Percentiles rank a stretch among this genome's conserved stretches.
These are phyloP conservation scores for Palythoa caribaeorum DNA, from an alignment of 92 coral and sea anemone species.

Conservation along the genomic window DNA sequence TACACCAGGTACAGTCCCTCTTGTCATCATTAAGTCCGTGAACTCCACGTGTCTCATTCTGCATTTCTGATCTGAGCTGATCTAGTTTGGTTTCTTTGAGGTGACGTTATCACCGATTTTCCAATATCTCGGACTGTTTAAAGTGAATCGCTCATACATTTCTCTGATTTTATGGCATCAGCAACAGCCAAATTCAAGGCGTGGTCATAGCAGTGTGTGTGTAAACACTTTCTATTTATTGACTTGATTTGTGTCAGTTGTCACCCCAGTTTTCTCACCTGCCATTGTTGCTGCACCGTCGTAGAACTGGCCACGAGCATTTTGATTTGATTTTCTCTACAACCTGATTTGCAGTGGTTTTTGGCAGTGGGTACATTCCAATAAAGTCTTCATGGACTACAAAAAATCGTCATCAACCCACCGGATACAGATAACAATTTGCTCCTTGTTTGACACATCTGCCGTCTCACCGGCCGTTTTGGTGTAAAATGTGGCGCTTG, in stretches of 20 bases:
- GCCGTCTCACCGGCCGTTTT: slow-evolving; percentile 73
- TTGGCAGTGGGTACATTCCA: slow-evolving; percentile 52
- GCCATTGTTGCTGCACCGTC: slow-evolving; percentile 10
- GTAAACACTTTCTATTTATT: slow-evolving; percentile 56
- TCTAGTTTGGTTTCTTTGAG: slow-evolving; percentile 59
- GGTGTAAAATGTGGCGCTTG: slow-evolving; percentile 47
- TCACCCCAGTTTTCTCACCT: background rate
- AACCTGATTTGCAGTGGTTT: slow-evolving; percentile 39
- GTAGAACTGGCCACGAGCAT: slow-evolving; percentile 16
- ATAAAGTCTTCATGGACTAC: slow-evolving; percentile 39
- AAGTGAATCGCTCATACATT: slow-evolving; percentile 60
- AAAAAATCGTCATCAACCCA: slow-evolving; percentile 58
- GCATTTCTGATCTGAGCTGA: slow-evolving; percentile 51
- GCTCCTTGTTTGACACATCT: slow-evolving; percentile 67
- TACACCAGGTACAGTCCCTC: slow-evolving; percentile 74
- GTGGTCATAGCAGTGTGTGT: slow-evolving; percentile 66
- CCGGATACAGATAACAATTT: slow-evolving; percentile 63
- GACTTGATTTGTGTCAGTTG: slow-evolving; percentile 55
- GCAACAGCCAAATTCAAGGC: slow-evolving; percentile 62
- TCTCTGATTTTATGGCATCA: slow-evolving; percentile 53
- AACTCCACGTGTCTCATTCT: slow-evolving; percentile 61
- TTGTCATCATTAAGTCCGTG: slow-evolving; percentile 65
- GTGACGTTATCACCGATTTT: slow-evolving; percentile 53
- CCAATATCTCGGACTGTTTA: slow-evolving; percentile 66
- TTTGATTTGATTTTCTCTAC: background rate